These are phyloP conservation scores for Cecidostiba fungosa DNA, from an alignment of 2,888 invertebrate genomes.

Conservation along the genomic window DNA sequence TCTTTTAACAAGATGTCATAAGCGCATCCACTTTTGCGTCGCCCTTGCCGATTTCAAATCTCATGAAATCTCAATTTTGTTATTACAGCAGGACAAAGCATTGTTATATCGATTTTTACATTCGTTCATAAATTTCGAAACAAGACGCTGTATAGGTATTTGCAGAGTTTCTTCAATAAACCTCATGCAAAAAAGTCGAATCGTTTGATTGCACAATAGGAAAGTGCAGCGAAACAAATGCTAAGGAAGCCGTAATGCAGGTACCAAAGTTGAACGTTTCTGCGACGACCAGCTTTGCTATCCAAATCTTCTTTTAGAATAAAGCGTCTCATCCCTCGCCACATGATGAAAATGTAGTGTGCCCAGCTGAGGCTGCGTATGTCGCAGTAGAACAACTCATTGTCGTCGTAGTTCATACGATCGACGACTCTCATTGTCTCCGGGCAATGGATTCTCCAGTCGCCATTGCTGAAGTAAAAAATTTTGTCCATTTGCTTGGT, in stretches of 20 bases:
- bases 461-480: conserved; percentile 48
- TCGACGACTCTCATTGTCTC: conserved; percentile 66
- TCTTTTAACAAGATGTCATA: too few relatives aligned
- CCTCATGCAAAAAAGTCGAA: background rate
- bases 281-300: background rate
- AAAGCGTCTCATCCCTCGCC: background rate
- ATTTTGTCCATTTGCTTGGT: background rate
- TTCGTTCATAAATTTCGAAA: too few relatives aligned
- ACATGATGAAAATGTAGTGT: background rate
- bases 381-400: conserved; percentile 69
- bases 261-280: background rate
- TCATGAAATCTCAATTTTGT: background rate
- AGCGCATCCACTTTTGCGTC: too few relatives aligned
- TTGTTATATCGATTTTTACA: background rate
- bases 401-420: conserved; percentile 66
- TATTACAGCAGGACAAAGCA: background rate
- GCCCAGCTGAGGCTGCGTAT: conserved; percentile 68
- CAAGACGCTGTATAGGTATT: too few relatives aligned
- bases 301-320: background rate
- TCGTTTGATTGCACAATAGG: background rate
- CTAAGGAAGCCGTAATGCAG: background rate
- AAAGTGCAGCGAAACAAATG: background rate
- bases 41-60: too few relatives aligned
- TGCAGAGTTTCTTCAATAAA: background rate
- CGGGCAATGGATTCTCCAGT: conserved; percentile 66